Evolutionary conservation across 2,113 vertebrate species (phyloP).

Genomic region (Amphiprion percula): DNA sequence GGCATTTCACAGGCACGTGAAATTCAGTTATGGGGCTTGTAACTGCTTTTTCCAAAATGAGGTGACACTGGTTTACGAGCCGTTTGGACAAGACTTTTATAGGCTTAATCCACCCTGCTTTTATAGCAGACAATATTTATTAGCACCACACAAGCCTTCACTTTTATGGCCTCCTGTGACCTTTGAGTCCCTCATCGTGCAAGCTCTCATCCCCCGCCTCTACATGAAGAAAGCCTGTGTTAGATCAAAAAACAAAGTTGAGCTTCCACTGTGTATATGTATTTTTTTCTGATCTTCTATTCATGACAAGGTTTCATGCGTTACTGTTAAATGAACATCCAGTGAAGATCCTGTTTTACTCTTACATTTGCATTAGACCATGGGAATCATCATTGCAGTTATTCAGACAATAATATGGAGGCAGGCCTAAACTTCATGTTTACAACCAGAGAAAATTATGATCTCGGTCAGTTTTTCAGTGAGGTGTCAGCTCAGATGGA

Average conservation of each 20-base stretch:
- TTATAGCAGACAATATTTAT: slow-evolving; percentile 82
- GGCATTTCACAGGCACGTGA: not conserved
- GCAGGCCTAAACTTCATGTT: slow-evolving; percentile 12
- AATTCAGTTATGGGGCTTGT: not conserved
- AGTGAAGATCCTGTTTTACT: not conserved
- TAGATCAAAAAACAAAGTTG: not conserved
- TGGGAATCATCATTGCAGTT: not conserved
- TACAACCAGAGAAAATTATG: slow-evolving; percentile 42
- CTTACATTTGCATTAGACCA: not conserved
- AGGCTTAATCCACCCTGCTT: slow-evolving; percentile 73
- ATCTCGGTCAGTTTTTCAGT: not conserved
- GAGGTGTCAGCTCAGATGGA: slow-evolving; percentile 27
- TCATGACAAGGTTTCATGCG: not conserved
- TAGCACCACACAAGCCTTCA: slow-evolving; percentile 58
- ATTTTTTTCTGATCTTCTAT: not conserved
- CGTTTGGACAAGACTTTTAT: slow-evolving; percentile 62
- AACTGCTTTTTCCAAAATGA: slow-evolving; percentile 19
- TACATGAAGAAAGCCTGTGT: not conserved
- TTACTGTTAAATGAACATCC: not conserved
- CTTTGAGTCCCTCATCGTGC: slow-evolving; percentile 70
- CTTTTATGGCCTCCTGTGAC: slow-evolving; percentile 77
- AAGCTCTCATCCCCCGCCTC: slow-evolving; percentile 7
- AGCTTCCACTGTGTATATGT: not conserved
- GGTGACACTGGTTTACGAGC: slow-evolving; percentile 50
- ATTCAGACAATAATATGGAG: not conserved